Percentiles rank a stretch among this genome's conserved stretches.
Conservation (phyloP, 1,140 invertebrate genomes). For the Sycobia sp. region DNA sequence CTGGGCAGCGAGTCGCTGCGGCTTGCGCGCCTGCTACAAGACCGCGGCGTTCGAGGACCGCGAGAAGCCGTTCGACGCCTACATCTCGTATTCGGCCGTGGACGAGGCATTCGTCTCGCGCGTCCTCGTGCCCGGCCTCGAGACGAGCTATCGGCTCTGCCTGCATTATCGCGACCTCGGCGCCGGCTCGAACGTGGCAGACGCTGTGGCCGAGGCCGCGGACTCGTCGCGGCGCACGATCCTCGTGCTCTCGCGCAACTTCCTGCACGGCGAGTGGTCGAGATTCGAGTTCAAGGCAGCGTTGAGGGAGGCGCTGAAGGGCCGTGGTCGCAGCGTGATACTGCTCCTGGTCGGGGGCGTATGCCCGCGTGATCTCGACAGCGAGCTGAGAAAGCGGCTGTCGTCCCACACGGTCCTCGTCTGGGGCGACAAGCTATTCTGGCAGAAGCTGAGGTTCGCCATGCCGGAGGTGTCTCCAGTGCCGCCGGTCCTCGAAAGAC, state of each 20-base stretch:
- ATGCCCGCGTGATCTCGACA: slow-evolving; percentile 83
- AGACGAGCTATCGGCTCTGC: slow-evolving; percentile 80
- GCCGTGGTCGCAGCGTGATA: slow-evolving; percentile 79
- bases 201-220: slow-evolving; percentile 88
- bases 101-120: slow-evolving; percentile 88
- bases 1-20: slow-evolving; percentile 87
- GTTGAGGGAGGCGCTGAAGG: slow-evolving; percentile 87
- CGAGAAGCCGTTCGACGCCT: slow-evolving; percentile 87
- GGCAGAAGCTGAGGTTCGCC: slow-evolving; percentile 90
- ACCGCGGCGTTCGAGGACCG: slow-evolving; percentile 78
- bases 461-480: slow-evolving; percentile 74
- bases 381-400: slow-evolving; percentile 85
- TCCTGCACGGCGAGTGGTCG: slow-evolving; percentile 92
- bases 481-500: slow-evolving; percentile 65
- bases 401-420: slow-evolving; percentile 89
- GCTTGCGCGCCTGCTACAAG: slow-evolving; percentile 81
- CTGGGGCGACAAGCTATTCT: slow-evolving; percentile 92
- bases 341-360: slow-evolving; percentile 85
- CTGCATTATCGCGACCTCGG: slow-evolving; percentile 86
- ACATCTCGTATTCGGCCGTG: slow-evolving; percentile 88
- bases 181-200: slow-evolving; percentile 77
- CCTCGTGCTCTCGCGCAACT: slow-evolving; percentile 89
- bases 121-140: slow-evolving; percentile 80
- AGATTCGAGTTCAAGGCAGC: slow-evolving; percentile 92
- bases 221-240: slow-evolving; percentile 89